phyloP scores from a whole-genome alignment of 2,113 vertebrate genomes.

The Vombatus ursinus region DNA sequence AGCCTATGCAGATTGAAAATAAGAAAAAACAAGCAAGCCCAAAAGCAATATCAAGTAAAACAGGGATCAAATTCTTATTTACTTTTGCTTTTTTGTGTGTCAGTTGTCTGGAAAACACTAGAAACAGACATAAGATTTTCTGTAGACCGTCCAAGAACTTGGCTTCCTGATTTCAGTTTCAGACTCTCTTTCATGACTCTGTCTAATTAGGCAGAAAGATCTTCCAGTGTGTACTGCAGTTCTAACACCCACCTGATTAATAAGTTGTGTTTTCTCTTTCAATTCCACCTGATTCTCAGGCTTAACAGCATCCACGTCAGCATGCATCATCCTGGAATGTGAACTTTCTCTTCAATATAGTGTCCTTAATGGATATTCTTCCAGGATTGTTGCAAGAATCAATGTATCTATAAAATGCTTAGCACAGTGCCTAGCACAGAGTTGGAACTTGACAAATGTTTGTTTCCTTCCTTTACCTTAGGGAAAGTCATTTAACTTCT shows the following conservation, averaged over 20 bases:
- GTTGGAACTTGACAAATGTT: too few species aligned
- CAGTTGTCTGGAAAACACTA: constrained; percentile 98
- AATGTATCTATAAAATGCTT: background rate
- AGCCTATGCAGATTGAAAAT: constrained; percentile 79
- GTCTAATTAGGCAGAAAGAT: constrained; percentile 96
- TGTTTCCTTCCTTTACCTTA: too few species aligned
- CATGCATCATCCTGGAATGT: constrained; percentile 92
- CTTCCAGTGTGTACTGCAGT: constrained; percentile 98
- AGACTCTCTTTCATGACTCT: constrained; percentile 99
- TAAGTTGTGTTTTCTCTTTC: constrained; percentile 98
- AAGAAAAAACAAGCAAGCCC: constrained; percentile 55
- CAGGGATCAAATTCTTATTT: constrained; percentile 86
- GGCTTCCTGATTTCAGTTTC: constrained; percentile 99
- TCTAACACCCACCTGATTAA: constrained; percentile 95
- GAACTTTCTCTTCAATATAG: constrained; percentile 79
- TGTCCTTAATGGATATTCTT: constrained; percentile 80
- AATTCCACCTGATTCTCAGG: constrained; percentile 98
- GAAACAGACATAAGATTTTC: constrained; percentile 99
- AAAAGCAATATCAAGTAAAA: constrained; percentile 80
- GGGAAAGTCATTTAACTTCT: too few species aligned
- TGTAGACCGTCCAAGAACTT: constrained; percentile 99
- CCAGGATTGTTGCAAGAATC: constrained; percentile 13
- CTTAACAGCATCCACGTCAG: constrained; percentile 96
- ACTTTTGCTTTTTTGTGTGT: constrained; percentile 96
- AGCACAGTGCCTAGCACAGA: too few species aligned